Conservation (phyloP, 1,140 invertebrate species). For the Tetragnatha versicolor region DNA sequence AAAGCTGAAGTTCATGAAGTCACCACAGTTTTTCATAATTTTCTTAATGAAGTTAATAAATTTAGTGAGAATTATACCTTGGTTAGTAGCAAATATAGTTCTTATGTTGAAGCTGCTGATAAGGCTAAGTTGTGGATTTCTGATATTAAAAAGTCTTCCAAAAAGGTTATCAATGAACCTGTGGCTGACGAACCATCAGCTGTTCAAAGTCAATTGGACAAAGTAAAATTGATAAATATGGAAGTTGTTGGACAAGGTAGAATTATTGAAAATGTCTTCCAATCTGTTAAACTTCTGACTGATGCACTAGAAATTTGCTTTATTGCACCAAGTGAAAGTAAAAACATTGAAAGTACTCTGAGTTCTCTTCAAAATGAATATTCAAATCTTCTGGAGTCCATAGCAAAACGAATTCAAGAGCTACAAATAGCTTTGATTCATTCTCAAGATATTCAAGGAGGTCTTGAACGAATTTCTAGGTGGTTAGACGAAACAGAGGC, state of each 20-base stretch:
- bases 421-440: constrained; percentile 88
- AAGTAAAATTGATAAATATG: constrained; percentile 83
- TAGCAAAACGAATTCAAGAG: constrained; percentile 81
- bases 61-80: constrained; percentile 79
- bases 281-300: constrained; percentile 76
- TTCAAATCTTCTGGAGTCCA: constrained; percentile 74
- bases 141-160: constrained; percentile 79
- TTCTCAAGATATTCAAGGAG: constrained; percentile 91
- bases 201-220: constrained; percentile 85
- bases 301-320: constrained; percentile 71
- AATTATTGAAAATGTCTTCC: constrained; percentile 80
- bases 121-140: constrained; percentile 83
- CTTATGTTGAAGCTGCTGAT: constrained; percentile 84
- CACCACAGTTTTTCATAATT: constrained; percentile 71
- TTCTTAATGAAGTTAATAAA: constrained; percentile 81
- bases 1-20: constrained; percentile 73
- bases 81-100: constrained; percentile 79
- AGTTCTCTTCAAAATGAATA: constrained; percentile 79
- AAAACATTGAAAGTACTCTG: constrained; percentile 79
- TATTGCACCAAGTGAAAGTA: constrained; percentile 76
- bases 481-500: constrained; percentile 87
- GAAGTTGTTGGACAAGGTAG: constrained; percentile 85
- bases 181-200: constrained; percentile 84
- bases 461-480: constrained; percentile 80
- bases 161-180: constrained; percentile 78